A percentile compares a stretch with the other conserved stretches of the same genome.
These are phyloP conservation scores for Alexandromys fortis DNA, from an alignment of 2,113 vertebrate genomes.

Conservation along the genomic window DNA sequence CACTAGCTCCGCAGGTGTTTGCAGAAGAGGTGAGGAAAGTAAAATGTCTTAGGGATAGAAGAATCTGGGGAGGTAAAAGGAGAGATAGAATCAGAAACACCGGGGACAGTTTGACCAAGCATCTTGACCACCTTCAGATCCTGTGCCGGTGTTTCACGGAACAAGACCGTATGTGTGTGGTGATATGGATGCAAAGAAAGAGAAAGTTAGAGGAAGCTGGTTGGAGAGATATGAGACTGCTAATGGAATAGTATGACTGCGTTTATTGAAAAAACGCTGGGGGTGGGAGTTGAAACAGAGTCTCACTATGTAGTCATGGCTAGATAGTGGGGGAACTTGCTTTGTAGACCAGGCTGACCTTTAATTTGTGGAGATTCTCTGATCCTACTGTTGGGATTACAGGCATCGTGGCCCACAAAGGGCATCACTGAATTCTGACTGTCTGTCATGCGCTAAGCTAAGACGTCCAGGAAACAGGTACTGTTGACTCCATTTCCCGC, in stretches of 20 bases:
- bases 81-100: slow-evolving; percentile 11
- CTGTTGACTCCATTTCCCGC: not conserved
- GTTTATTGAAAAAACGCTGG: not conserved
- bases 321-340: not conserved
- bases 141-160: not conserved
- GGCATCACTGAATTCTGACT: not conserved
- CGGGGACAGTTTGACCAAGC: not conserved
- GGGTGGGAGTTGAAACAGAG: not conserved
- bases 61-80: not conserved
- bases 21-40: slow-evolving; percentile 9
- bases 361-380: not conserved
- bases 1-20: not conserved
- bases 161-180: not conserved
- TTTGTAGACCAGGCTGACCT: not conserved
- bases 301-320: not conserved
- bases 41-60: not conserved
- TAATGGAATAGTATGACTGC: not conserved
- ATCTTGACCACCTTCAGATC: not conserved
- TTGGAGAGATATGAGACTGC: not conserved
- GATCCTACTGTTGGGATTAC: not conserved
- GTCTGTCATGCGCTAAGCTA: not conserved
- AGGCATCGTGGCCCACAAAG: not conserved
- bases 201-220: not conserved
- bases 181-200: not conserved
- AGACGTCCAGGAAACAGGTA: not conserved